phyloP scores from a whole-genome alignment of 2,888 invertebrate species.

The Bellardia bayeri region DNA sequence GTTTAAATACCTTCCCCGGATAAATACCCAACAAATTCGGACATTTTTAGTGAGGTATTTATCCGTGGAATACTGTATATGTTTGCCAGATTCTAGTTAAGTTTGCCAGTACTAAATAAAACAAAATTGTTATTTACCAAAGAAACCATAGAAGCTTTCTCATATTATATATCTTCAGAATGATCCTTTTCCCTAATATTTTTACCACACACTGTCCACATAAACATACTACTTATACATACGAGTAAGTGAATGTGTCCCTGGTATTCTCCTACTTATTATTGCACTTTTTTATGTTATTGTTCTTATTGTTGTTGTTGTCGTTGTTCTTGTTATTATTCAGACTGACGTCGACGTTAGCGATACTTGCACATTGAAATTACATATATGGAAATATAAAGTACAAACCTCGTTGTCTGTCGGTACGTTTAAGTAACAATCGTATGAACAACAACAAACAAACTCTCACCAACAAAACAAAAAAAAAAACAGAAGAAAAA shows the following conservation, averaged over 20 bases:
- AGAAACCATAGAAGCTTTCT: no score
- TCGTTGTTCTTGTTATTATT: conserved; percentile 22
- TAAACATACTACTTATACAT: conserved; percentile 3
- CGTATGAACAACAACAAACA: conserved; percentile 3
- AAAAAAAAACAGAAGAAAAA: conserved; percentile 1
- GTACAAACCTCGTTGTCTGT: conserved; percentile 43
- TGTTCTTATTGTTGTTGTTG: conserved; percentile 9
- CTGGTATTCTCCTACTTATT: conserved; percentile 64
- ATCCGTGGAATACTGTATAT: no score
- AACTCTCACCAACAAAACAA: conserved; percentile 1
- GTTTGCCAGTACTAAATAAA: no score
- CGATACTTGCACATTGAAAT: conserved; percentile 58
- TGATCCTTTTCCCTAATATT: conserved; percentile 8
- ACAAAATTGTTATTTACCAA: no score
- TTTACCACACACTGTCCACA: conserved; percentile 25
- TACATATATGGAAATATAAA: conserved; percentile 48
- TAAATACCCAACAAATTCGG: no score
- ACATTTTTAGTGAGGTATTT: no score
- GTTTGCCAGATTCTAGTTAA: no score
- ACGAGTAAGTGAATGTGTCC: conserved; percentile 49
- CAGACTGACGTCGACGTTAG: conserved; percentile 43
- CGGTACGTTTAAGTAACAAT: conserved; percentile 47
- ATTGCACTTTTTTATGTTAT: conserved; percentile 53
- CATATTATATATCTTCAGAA: no score
- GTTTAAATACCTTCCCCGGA: no score